Conservation (phyloP, 2,888 invertebrate genomes). For the Poecilus cupreus region DNA sequence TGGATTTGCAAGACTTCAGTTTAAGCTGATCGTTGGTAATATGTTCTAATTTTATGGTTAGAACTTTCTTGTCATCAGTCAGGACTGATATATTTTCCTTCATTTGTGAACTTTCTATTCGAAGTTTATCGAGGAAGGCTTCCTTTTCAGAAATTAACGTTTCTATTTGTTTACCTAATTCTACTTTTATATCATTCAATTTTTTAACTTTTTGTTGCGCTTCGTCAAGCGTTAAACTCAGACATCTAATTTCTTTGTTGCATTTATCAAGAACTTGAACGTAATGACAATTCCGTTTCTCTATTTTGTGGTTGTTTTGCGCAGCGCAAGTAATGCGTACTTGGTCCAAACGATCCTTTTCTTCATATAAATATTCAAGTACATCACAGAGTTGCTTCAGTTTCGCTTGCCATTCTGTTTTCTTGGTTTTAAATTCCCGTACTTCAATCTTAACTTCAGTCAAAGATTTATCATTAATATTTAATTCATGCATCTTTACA, state of each 20-base stretch:
- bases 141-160: background rate
- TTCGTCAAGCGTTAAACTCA: background rate
- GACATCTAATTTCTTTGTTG: background rate
- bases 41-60: background rate
- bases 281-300: conserved; percentile 2
- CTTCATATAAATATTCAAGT: background rate
- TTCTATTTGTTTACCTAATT: background rate
- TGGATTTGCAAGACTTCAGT: background rate
- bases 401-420: background rate
- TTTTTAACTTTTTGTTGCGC: conserved; percentile 1
- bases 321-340: background rate
- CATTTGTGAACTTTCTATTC: background rate
- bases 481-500: background rate
- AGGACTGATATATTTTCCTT: background rate
- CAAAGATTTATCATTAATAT: background rate
- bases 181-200: conserved; percentile 1
- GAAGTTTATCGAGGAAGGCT: background rate
- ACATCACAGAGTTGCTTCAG: background rate
- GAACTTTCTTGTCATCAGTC: background rate
- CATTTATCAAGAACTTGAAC: background rate
- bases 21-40: background rate
- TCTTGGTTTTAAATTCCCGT: background rate
- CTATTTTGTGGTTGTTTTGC: background rate
- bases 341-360: background rate
- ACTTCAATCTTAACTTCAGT: background rate